phyloP scores from a whole-genome alignment of 2,888 invertebrate species.

The Macrophya annulata region DNA sequence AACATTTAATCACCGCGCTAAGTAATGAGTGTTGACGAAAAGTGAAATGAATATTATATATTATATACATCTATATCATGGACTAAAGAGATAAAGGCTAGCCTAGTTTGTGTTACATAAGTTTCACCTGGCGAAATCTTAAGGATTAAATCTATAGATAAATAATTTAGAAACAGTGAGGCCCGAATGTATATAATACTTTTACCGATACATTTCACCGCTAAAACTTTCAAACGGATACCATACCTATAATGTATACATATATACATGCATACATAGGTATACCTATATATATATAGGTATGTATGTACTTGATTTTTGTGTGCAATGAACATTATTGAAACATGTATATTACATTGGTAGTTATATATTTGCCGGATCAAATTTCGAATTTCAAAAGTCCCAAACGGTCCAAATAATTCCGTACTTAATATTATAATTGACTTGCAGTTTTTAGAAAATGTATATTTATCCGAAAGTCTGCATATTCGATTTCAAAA shows the following conservation, averaged over 20 bases:
- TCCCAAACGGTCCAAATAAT: too few species aligned
- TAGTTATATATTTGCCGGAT: too few species aligned
- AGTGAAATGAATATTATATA: constrained; percentile 39
- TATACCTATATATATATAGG: neutral
- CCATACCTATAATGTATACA: neutral
- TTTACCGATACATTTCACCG: constrained; percentile 17
- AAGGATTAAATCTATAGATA: constrained; percentile 34
- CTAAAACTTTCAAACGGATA: constrained; percentile 10
- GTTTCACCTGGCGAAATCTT: constrained; percentile 47
- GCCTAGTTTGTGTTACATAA: constrained; percentile 22
- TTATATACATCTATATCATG: neutral
- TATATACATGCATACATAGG: too few species aligned
- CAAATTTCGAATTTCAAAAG: too few species aligned
- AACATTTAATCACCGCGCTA: constrained; percentile 17
- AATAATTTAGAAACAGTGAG: constrained; percentile 37
- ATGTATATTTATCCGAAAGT: too few species aligned
- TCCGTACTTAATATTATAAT: too few species aligned
- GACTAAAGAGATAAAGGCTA: constrained; percentile 25
- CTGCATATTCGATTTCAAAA: too few species aligned
- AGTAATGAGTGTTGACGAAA: constrained; percentile 40
- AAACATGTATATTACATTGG: too few species aligned
- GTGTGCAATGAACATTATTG: neutral
- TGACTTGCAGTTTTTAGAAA: too few species aligned
- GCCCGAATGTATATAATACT: neutral
- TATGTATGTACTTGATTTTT: neutral